Evolutionary conservation across 2,888 invertebrate genomes (phyloP).

Genomic region (Macroteleia sp.): DNA sequence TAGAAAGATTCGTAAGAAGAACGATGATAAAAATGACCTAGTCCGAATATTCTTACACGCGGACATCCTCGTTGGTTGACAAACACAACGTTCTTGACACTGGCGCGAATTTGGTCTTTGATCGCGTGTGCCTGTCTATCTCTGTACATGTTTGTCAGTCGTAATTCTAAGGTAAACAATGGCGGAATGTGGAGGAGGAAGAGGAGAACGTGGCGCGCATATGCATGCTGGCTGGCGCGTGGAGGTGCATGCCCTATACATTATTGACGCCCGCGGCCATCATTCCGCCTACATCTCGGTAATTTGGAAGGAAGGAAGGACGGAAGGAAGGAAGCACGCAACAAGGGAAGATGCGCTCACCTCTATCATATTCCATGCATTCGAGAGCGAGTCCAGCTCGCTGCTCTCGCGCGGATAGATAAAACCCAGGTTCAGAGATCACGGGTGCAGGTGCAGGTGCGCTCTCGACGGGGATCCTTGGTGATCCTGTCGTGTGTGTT

Average conservation of each 20-base stretch:
- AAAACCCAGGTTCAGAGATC: slow-evolving; percentile 44
- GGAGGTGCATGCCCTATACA: slow-evolving; percentile 60
- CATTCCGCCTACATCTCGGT: slow-evolving; percentile 40
- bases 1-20: too few species aligned
- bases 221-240: slow-evolving; percentile 60
- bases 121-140: too few species aligned
- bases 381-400: slow-evolving; percentile 82
- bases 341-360: slow-evolving; percentile 70
- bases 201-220: slow-evolving; percentile 49
- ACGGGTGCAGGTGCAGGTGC: slow-evolving; percentile 66
- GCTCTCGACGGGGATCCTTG: slow-evolving; percentile 68
- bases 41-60: too few species aligned
- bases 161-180: slow-evolving; percentile 61
- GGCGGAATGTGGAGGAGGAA: slow-evolving; percentile 38
- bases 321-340: slow-evolving; percentile 4
- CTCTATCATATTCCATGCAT: slow-evolving; percentile 84
- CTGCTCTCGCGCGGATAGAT: slow-evolving; percentile 70
- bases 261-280: slow-evolving; percentile 62
- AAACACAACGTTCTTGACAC: too few species aligned
- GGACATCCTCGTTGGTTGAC: too few species aligned
- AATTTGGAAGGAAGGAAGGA: slow-evolving; percentile 22
- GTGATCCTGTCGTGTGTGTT: slow-evolving; percentile 65
- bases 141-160: slow-evolving; percentile 21
- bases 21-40: too few species aligned
- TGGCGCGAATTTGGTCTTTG: too few species aligned